Conservation (phyloP, 1,140 invertebrate genomes). For the Tribolium madens region DNA sequence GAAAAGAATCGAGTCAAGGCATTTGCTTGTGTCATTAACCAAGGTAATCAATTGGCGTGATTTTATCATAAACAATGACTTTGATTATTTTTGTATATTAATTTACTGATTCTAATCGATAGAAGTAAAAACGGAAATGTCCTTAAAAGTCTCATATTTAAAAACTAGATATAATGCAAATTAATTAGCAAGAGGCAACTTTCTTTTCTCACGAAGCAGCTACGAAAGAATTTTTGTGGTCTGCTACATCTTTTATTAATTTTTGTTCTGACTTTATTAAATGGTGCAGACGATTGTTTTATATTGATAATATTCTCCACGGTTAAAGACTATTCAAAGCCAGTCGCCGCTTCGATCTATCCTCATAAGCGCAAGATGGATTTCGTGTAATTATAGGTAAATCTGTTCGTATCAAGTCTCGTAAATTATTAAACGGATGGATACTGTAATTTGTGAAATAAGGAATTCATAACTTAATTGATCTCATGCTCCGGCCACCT, state of each 20-base stretch:
- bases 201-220: too few species aligned
- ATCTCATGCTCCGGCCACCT: constrained; percentile 9
- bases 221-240: too few species aligned
- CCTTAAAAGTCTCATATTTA: too few species aligned
- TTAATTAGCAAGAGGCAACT: too few species aligned
- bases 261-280: too few species aligned
- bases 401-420: neutral
- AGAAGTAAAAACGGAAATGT: too few species aligned
- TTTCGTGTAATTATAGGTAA: constrained; percentile 4
- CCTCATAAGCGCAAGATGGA: neutral
- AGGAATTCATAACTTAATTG: constrained; percentile 32
- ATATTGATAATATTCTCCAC: too few species aligned
- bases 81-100: neutral
- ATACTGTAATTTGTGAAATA: constrained; percentile 23
- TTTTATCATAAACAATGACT: neutral
- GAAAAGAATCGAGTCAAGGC: neutral
- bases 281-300: too few species aligned
- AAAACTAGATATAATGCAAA: too few species aligned
- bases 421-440: constrained; percentile 8
- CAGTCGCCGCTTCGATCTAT: neutral
- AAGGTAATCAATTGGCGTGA: neutral
- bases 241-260: too few species aligned
- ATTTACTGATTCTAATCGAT: neutral
- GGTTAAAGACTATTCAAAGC: neutral
- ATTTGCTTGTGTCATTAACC: neutral